A percentile compares a stretch with the other conserved stretches of the same genome.
These are phyloP conservation scores for Axea sp. DNA, from an alignment of 2,888 invertebrate genomes.

Conservation along the genomic window DNA sequence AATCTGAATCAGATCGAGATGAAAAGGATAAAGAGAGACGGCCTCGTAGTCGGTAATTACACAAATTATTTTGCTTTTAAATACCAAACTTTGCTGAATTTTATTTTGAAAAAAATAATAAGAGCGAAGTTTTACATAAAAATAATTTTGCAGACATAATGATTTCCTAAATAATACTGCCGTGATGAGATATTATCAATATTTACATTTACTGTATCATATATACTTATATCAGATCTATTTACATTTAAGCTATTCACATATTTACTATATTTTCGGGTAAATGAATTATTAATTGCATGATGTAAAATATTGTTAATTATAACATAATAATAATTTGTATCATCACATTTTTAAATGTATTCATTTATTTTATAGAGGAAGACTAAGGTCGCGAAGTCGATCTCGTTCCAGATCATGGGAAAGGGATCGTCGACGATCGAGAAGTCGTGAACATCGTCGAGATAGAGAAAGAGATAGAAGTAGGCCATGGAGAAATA, in stretches of 20 bases:
- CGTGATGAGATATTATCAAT: no score
- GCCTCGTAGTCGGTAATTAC: conserved; percentile 74
- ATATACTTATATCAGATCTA: conserved; percentile 5
- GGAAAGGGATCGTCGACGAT: conserved; percentile 80
- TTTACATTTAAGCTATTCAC: conserved; percentile 1
- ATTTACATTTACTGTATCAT: no score
- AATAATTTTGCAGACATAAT: no score
- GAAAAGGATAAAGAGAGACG: conserved; percentile 77
- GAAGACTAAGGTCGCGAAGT: conserved; percentile 75
- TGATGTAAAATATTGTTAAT: no score
- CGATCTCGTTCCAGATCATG: conserved; percentile 81
- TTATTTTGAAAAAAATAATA: no score
- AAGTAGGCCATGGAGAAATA: conserved; percentile 81
- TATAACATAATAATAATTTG: no score
- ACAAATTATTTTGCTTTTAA: not conserved
- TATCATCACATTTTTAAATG: no score
- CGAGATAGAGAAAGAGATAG: conserved; percentile 79
- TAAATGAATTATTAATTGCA: conserved; percentile 14
- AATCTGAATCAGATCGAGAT: conserved; percentile 77
- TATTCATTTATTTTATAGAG: conserved; percentile 70
- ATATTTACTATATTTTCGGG: conserved; percentile 8
- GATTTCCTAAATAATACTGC: no score
- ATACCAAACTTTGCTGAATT: no score
- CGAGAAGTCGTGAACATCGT: conserved; percentile 79
- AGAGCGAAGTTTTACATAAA: no score